Evolutionary conservation across 2,113 vertebrate species (phyloP), one percentile per base, ranked within the genome.

Genomic region (Rhea pennata): DNA sequence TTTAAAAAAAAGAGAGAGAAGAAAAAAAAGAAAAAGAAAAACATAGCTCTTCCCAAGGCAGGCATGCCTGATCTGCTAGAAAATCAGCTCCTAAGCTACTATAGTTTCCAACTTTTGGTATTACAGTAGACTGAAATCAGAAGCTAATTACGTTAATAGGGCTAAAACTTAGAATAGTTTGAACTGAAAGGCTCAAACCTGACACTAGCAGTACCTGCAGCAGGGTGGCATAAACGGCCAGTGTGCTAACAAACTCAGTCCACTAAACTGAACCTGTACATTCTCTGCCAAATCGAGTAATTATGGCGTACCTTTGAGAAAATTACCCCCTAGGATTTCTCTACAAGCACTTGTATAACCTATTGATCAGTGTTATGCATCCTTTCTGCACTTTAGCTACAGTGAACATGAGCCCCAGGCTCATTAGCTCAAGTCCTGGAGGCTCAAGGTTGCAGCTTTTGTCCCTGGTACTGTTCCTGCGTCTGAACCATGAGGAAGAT

Each of bases 291-390:
- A 93, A 15, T 42, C 29, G 39, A 58, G 26, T 36, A 83, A 93
- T 84, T 84, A 81, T 3, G 36, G 73, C 16, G 12, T 24, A 70
- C 24, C 65, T 51, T 33, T 51, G 36, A 93, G 56, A 71, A 80
- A 94, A 90, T 27, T 0, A 53, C 44, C 73, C 69, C 72, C 66
- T 19, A 31, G 53, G 40, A 39, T 44, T 70, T 61, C 66, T 78
- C 92, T 69, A 27, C 54, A 23, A 48, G 88, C 46, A n/a, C 76
- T 81, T 84, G 24, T 69, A 58, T 93, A 97, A 96, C 39, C 42
- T 39, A 87, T 66, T 20, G 56, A 94, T 89, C 44, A 58, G 73
- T 16, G 48, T 65, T 69, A 31, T 4, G n/a, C 19, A 80, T 66
- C 19, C 8, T 22, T 69, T 42, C 36, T 33, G 44, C 58, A 23